Percentiles rank a stretch among this genome's conserved stretches.
Evolutionary conservation across 1,140 invertebrate species (phyloP).

Genomic region (Arion vulgaris): DNA sequence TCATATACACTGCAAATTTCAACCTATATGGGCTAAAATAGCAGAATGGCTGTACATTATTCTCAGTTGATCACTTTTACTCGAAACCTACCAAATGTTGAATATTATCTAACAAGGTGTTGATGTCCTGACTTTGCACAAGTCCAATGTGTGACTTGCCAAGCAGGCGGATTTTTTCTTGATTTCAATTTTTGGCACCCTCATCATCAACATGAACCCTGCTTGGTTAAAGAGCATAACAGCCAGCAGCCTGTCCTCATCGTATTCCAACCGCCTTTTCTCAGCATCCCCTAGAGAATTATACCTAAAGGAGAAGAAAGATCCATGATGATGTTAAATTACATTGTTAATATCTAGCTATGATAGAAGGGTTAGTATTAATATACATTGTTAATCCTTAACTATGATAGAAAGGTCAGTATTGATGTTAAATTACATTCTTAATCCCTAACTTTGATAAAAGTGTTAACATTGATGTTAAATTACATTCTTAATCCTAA

Average conservation of each 20-base stretch:
- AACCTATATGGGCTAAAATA: too few species aligned
- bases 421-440: too few species aligned
- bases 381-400: too few species aligned
- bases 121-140: slow-evolving; percentile 97
- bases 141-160: slow-evolving; percentile 99
- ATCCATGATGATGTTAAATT: too few species aligned
- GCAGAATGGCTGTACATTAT: too few species aligned
- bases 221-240: slow-evolving; percentile 97
- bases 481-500: too few species aligned
- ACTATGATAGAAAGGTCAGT: too few species aligned
- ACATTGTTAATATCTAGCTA: too few species aligned
- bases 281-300: slow-evolving; percentile 94
- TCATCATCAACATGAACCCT: slow-evolving; percentile 95
- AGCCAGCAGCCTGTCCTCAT: slow-evolving; percentile 96
- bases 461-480: too few species aligned
- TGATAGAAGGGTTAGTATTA: too few species aligned
- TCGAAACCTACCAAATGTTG: slow-evolving; percentile 86
- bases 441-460: too few species aligned
- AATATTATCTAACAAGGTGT: slow-evolving; percentile 95
- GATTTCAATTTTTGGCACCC: slow-evolving; percentile 88
- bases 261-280: slow-evolving; percentile 95
- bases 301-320: slow-evolving; percentile 77
- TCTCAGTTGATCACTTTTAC: background rate
- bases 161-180: slow-evolving; percentile 90
- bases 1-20: too few species aligned